Base-by-base conservation (phyloP, 2,888 invertebrate species). In the Andricus quercusramuli region DNA sequence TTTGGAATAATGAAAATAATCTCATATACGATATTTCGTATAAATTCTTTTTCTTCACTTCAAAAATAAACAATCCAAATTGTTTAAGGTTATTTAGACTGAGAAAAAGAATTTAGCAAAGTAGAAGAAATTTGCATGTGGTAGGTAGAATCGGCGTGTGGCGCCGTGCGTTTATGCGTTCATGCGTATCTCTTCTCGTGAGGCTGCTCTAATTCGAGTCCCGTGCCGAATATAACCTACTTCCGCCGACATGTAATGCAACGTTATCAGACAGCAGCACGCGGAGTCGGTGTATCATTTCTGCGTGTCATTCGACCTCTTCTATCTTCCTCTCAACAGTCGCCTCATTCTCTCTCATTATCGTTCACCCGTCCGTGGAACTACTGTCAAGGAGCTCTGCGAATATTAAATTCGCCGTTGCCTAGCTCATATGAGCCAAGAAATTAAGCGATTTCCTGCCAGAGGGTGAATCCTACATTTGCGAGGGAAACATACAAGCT, bases 401-500 rank as follows among this genome's bases (percentile, higher is more conserved):
- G 85, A 88, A 88, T 90, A 90, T 91, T 90, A 90, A 91, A 90
- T 89, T 88, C 87, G 86, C 87, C 88, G 85, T 87, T 85, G 85
- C 83, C 85, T 37, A 37, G 37, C 37, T 87, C 87, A 86, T 88
- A 88, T 86, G 89, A 90, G 89, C 89, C 88, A 87, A 88, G 90
- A 90, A 91, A 91, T 91, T 89, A 91, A 91, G 91, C 89, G 90
- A 90, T 90, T 90, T 89, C 88, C 88, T 77, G 81, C 66, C 80
- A 47, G 78, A 32, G 78, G 77, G 41, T 76, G 77, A 59, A 68
- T 78, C 66, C 78, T 67, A 25, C 56, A 76, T 79, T 79, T 79
- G 51, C 59, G 41, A 74, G 17, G 25, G n/a, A 59, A 78, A 78
- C 67, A 56, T 56, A 29, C 70, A 51, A 74, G 56, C 74, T 74